Base-by-base conservation (phyloP, 2,113 vertebrate genomes). In the Petromus typicus region DNA sequence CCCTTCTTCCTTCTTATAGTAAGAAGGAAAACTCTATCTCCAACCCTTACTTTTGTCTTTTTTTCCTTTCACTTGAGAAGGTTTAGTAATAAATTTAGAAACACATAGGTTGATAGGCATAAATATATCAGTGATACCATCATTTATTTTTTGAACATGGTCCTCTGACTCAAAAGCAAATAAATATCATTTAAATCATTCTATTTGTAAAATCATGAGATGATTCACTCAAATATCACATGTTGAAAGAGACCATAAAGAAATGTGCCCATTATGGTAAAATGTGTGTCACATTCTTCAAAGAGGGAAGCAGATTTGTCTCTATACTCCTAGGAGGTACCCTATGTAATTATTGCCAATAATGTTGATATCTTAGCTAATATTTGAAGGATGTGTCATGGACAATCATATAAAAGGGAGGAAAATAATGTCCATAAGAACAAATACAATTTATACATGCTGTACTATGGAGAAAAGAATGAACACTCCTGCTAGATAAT, bases 291-390 rank as follows among this genome's bases (percentile, higher is more conserved):
- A 8, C 8, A 5, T 73, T 63, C 17, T 30, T 25, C 17, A 27
- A 0, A 54, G 9, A 87, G 17, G 43, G 23, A 43, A 75, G 20
- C 32, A 84, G n/a, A 43, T 10, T 11, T 57, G 1, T 25, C 17
- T 25, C 14, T 0, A 0, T 3, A 54, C 16, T 87, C 30, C 0
- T 84, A n/a, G n/a, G 12, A 79, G 32, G 27, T 32, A 3, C 2
- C 57, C 23, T 4, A 27, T 1, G 17, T 67, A 34, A 23, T 63
- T 61, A 63, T 63, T 48, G 16, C 1, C 51, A 63, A 59, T 5
- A 76, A 54, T 0, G 43, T 4, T 23, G 43, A 67, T 12, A n/a
- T 3, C 6, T 82, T 43, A 37, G 22, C 64, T 43, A 22, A 63
- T 11, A 54, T 63, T 57, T 51, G 10, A 56, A 64, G 14, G 7